Percentiles rank a stretch among this genome's conserved stretches.
phyloP scores from a whole-genome alignment of 2,888 invertebrate species.

The Ochropleura plecta region DNA sequence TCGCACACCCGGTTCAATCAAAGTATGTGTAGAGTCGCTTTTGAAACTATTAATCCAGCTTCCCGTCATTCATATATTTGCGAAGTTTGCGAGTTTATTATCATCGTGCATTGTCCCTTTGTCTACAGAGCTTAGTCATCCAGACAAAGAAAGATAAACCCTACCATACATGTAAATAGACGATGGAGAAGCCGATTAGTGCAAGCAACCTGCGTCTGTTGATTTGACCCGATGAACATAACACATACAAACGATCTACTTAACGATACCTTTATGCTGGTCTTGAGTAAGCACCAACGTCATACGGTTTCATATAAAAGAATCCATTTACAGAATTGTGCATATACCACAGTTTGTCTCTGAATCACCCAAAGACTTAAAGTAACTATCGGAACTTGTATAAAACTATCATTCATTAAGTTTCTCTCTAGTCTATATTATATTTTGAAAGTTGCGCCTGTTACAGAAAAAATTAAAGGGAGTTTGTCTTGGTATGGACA shows the following conservation, averaged over 20 bases:
- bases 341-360: not conserved
- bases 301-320: not conserved
- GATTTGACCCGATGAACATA: not conserved
- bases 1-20: not conserved
- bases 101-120: conserved; percentile 94
- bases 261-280: not conserved
- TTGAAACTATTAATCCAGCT: not conserved
- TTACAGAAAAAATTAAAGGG: too few species aligned
- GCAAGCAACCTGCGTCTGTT: not conserved
- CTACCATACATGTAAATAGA: not conserved
- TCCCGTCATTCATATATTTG: too few species aligned
- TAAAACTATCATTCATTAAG: too few species aligned
- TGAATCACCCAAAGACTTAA: not conserved
- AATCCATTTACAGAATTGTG: not conserved
- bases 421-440: too few species aligned
- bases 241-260: not conserved
- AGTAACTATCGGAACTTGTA: not conserved
- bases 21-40: not conserved
- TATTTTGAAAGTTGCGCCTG: too few species aligned
- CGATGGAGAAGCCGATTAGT: not conserved
- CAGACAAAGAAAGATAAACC: not conserved
- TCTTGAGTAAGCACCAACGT: not conserved
- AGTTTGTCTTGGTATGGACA: too few species aligned
- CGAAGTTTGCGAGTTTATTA: conserved; percentile 86
- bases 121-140: conserved; percentile 86